These are phyloP conservation scores for Centroberyx gerrardi DNA, from an alignment of 2,797 vertebrate species.

Conservation along the genomic window DNA sequence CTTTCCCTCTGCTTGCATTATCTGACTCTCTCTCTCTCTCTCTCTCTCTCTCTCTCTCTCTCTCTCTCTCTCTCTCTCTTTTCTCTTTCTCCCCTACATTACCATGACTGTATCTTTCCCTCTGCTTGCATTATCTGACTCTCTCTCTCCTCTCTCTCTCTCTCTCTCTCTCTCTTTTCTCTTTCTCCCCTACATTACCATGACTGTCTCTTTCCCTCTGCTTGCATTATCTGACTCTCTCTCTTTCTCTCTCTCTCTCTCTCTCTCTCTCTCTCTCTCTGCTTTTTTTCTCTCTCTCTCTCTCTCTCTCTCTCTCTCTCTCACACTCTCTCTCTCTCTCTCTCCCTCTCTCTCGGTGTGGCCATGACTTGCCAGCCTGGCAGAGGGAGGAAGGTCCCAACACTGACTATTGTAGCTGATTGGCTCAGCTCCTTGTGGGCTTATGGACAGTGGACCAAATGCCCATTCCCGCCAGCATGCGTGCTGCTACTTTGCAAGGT, in stretches of 20 bases:
- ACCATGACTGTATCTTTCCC: neutral
- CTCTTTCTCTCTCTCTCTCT: slow-evolving; percentile 45
- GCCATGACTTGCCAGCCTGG: slow-evolving; percentile 43
- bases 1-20: too few relatives aligned
- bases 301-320: too few relatives aligned
- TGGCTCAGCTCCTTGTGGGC: slow-evolving; percentile 55
- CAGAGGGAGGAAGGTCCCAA: slow-evolving; percentile 44
- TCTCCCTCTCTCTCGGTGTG: slow-evolving; percentile 26
- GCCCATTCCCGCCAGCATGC: slow-evolving; percentile 60
- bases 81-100: slow-evolving; percentile 19
- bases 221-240: slow-evolving; percentile 31
- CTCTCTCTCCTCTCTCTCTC: slow-evolving; percentile 36
- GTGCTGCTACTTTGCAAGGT: slow-evolving; percentile 74
- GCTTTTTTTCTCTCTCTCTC: too few relatives aligned
- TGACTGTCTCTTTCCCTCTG: too few relatives aligned
- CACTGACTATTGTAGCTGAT: slow-evolving; percentile 48
- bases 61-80: slow-evolving; percentile 29
- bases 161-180: slow-evolving; percentile 23
- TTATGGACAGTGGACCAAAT: slow-evolving; percentile 56
- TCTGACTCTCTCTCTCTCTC: neutral
- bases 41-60: slow-evolving; percentile 28
- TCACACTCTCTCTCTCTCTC: slow-evolving; percentile 15
- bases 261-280: too few relatives aligned
- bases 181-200: too few relatives aligned
- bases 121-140: too few relatives aligned